These are phyloP conservation scores for Pelobates cultripes DNA, from an alignment of 2,797 vertebrate species.

Conservation along the genomic window DNA sequence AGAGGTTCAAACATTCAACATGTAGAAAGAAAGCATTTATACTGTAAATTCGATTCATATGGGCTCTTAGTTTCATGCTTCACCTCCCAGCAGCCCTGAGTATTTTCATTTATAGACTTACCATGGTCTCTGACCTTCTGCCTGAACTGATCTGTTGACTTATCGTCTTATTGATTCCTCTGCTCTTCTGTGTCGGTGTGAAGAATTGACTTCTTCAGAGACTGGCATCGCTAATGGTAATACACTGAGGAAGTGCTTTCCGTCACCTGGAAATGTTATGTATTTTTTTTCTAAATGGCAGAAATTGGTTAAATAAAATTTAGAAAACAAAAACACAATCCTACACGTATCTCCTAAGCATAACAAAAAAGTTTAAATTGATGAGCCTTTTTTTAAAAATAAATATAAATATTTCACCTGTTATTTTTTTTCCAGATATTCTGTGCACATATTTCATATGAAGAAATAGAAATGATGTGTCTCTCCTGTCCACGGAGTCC, in stretches of 20 bases:
- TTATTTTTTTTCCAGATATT: no score
- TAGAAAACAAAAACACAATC: no score
- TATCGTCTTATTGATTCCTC: constrained; percentile 35
- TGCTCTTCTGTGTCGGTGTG: not conserved
- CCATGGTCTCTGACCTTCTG: constrained; percentile 29
- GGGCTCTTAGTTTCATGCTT: not conserved
- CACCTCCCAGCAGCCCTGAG: constrained; percentile 4
- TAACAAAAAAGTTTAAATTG: not conserved
- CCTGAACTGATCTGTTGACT: constrained; percentile 19
- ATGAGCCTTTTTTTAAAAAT: no score
- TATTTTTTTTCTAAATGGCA: not conserved
- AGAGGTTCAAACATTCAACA: not conserved
- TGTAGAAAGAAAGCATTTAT: not conserved
- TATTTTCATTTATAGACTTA: constrained; percentile 5
- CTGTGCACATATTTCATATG: no score
- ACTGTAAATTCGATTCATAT: not conserved
- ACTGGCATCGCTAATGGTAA: constrained; percentile 10
- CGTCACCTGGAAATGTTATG: not conserved
- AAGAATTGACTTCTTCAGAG: not conserved
- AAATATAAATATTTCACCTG: no score
- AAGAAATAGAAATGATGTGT: no score
- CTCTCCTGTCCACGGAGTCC: no score
- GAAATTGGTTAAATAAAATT: not conserved
- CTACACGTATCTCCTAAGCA: no score
- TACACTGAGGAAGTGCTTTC: constrained; percentile 1